A percentile compares a stretch with the other conserved stretches of the same genome.
These are phyloP conservation scores for Smutsia temminckii DNA, from an alignment of 2,797 vertebrate species.

Conservation along the genomic window DNA sequence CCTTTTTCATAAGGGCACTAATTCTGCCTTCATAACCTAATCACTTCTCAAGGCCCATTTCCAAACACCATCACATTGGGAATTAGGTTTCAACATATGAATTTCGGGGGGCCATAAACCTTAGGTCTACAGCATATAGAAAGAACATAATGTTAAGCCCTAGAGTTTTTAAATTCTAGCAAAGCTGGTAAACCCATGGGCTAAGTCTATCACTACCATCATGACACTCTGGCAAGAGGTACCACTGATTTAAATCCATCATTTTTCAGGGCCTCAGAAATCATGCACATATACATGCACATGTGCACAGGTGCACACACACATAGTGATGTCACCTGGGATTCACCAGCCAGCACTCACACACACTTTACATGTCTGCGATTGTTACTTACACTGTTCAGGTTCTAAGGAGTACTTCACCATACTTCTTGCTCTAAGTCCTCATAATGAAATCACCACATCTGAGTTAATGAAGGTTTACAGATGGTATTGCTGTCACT, in stretches of 20 bases:
- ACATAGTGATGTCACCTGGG: not conserved
- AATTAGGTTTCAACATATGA: not conserved
- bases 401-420: not conserved
- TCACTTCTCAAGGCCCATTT: not conserved
- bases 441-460: not conserved
- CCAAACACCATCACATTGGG: not conserved
- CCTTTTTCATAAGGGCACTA: not conserved
- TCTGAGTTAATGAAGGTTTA: not conserved
- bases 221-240: not conserved
- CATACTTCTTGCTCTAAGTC: not conserved
- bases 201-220: not conserved
- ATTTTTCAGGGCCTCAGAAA: not conserved
- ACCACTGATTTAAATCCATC: not conserved
- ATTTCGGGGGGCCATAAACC: not conserved
- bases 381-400: not conserved
- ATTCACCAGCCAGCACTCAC: not conserved
- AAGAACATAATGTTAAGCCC: not conserved
- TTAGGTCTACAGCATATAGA: not conserved
- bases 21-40: not conserved
- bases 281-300: not conserved
- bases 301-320: fast-evolving
- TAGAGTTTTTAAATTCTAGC: not conserved
- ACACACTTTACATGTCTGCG: not conserved
- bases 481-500: not conserved
- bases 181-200: not conserved